phyloP scores from a whole-genome alignment of 2,888 invertebrate genomes.

The Aphelenchoides bicaudatus region DNA sequence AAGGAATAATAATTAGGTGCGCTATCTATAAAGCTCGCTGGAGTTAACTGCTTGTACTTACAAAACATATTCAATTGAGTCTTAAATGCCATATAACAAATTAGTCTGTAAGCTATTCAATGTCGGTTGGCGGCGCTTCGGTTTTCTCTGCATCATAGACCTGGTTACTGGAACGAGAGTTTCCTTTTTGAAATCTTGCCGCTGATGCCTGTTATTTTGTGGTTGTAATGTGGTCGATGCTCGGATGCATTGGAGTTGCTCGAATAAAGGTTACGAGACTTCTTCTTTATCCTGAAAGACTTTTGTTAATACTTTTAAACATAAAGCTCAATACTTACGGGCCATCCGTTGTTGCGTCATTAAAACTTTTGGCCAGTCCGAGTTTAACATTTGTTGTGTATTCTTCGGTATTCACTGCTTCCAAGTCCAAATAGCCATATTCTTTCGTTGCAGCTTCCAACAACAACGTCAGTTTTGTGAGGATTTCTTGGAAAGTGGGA shows the following conservation, averaged over 20 bases:
- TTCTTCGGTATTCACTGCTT: constrained; percentile 32
- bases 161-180: constrained; percentile 10
- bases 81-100: no score
- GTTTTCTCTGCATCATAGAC: background rate
- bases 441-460: constrained; percentile 47
- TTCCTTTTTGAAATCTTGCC: background rate
- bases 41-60: no score
- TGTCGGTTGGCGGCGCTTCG: no score
- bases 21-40: no score
- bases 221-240: background rate
- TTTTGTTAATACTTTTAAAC: no score
- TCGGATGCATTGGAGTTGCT: background rate
- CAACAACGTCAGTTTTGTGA: constrained; percentile 43
- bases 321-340: background rate
- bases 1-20: no score
- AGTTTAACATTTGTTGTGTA: constrained; percentile 23
- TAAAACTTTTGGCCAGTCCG: constrained; percentile 12
- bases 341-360: background rate
- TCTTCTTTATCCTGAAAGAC: no score
- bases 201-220: background rate
- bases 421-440: constrained; percentile 46
- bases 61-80: no score
- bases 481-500: constrained; percentile 49
- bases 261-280: constrained; percentile 3
- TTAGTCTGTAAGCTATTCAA: no score